Percentiles rank a stretch among this genome's conserved stretches.
These are phyloP conservation scores for Xanthorhoe designata DNA, from an alignment of 2,888 invertebrate genomes.

Conservation along the genomic window DNA sequence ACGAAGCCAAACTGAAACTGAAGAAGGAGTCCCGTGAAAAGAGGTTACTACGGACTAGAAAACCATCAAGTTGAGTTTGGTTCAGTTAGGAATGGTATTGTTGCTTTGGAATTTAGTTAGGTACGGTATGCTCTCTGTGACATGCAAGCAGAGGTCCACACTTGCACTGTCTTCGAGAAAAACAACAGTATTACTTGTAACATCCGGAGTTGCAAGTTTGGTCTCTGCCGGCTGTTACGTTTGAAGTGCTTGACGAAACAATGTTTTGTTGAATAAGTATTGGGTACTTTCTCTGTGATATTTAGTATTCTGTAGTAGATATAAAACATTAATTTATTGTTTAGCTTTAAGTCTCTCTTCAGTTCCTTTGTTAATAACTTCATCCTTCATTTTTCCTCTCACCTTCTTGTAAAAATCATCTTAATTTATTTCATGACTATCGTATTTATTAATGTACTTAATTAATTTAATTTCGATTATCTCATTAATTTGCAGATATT, in stretches of 20 bases:
- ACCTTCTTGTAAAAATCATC: conserved; percentile 48
- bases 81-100: conserved; percentile 52
- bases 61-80: conserved; percentile 44
- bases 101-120: conserved; percentile 57
- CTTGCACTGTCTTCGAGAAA: conserved; percentile 13
- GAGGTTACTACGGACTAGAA: conserved; percentile 45
- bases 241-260: conserved; percentile 77
- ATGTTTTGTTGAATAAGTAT: conserved; percentile 79
- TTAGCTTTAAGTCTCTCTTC: conserved; percentile 71
- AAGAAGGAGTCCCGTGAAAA: conserved; percentile 52
- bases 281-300: conserved; percentile 86
- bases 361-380: conserved; percentile 66
- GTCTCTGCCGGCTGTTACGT: conserved; percentile 43
- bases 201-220: conserved; percentile 17
- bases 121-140: conserved; percentile 58
- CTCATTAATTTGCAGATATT: conserved; percentile 47
- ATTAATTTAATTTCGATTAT: conserved; percentile 50
- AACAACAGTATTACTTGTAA: conserved; percentile 21
- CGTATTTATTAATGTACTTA: conserved; percentile 62
- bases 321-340: conserved; percentile 80
- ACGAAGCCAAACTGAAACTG: conserved; percentile 62
- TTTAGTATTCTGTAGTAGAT: conserved; percentile 83
- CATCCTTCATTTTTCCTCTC: conserved; percentile 50
- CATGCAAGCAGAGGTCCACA: conserved; percentile 45
- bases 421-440: conserved; percentile 53